Evolutionary conservation across 2,888 invertebrate genomes (phyloP).

Genomic region (Nycteola revayana): DNA sequence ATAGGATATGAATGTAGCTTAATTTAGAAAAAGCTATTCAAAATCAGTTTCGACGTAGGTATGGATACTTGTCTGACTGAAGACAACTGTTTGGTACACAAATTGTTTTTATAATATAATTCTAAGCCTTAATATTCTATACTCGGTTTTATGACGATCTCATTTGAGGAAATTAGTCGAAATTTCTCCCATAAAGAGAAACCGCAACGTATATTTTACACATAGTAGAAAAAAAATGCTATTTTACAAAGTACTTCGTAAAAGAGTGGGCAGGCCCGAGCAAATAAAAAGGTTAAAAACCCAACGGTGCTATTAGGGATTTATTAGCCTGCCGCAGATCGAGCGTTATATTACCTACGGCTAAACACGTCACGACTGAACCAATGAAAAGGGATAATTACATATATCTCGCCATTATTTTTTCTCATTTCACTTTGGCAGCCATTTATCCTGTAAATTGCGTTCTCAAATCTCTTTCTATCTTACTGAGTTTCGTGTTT

Average conservation of each 20-base stretch:
- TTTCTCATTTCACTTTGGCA: conserved; percentile 57
- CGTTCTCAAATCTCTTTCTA: conserved; percentile 40
- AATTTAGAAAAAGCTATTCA: too few relatives aligned
- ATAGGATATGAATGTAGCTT: too few relatives aligned
- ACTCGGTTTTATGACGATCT: background rate
- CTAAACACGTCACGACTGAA: conserved; percentile 29
- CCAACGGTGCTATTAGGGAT: conserved; percentile 27
- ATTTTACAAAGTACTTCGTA: conserved; percentile 22
- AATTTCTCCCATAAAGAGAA: background rate
- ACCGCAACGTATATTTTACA: conserved; percentile 14
- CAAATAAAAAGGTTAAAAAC: conserved; percentile 19
- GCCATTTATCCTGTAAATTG: conserved; percentile 52
- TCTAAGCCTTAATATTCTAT: background rate
- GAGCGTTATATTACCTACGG: conserved; percentile 20
- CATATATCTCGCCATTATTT: conserved; percentile 55
- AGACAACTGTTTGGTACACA: too few relatives aligned
- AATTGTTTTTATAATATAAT: background rate
- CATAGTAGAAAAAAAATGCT: conserved; percentile 26
- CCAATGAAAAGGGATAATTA: conserved; percentile 68
- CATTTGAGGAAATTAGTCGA: background rate
- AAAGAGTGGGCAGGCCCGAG: conserved; percentile 27
- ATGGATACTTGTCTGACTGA: too few relatives aligned
- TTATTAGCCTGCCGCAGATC: conserved; percentile 34
- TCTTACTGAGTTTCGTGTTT: conserved; percentile 15
- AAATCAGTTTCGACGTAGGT: too few relatives aligned